phyloP scores from a whole-genome alignment of 2,797 vertebrate genomes.

The Lophotriccus pileatus region DNA sequence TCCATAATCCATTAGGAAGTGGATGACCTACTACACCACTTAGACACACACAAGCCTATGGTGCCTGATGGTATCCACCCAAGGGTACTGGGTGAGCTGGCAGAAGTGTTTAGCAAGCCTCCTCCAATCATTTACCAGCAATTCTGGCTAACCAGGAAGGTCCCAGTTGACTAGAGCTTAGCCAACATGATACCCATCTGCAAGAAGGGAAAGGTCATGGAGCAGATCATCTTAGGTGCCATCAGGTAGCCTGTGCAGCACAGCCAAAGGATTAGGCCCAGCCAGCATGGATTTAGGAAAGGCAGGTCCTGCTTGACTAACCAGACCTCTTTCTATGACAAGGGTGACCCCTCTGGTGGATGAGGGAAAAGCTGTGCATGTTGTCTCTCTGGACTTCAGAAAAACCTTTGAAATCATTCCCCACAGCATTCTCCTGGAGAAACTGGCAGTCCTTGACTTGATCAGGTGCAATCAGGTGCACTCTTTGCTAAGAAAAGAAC shows the following conservation, averaged over 20 bases:
- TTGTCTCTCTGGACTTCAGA: background rate
- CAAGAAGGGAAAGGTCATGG: background rate
- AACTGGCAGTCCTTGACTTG: background rate
- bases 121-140: background rate
- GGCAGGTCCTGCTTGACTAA: background rate
- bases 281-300: background rate
- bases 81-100: background rate
- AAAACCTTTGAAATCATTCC: background rate
- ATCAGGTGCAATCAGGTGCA: too few species aligned
- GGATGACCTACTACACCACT: background rate
- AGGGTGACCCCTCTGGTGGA: background rate
- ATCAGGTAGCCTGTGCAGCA: background rate
- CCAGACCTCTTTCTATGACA: background rate
- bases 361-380: background rate
- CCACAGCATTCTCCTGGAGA: background rate
- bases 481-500: background rate
- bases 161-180: background rate
- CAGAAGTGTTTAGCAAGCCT: background rate
- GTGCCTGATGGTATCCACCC: background rate
- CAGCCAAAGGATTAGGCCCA: background rate
- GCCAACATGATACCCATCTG: background rate
- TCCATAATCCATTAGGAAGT: background rate
- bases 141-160: background rate
- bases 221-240: background rate
- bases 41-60: background rate